Conservation (phyloP, 1,140 invertebrate genomes). For the Polypedilum vanderplanki region DNA sequence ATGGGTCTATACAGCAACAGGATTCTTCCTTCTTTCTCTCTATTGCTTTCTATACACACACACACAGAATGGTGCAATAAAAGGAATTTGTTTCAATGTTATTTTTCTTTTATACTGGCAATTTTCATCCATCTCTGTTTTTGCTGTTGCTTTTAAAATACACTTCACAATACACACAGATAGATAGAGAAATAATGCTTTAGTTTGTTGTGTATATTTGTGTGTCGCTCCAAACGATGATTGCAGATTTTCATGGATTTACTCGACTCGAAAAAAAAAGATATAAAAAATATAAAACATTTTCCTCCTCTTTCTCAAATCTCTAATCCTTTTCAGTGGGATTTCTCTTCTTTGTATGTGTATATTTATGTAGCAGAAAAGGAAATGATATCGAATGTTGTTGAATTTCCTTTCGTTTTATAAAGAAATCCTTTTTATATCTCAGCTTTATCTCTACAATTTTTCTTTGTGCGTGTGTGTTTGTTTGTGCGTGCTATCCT, state of each 20-base stretch:
- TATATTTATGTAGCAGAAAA: not conserved
- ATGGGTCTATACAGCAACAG: not conserved
- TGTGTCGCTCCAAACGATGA: constrained; percentile 11
- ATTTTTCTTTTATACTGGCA: not conserved
- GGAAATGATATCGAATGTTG: too few species aligned
- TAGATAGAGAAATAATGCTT: not conserved
- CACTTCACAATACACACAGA: not conserved
- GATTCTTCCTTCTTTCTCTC: not conserved
- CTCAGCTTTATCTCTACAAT: too few species aligned
- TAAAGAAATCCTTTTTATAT: too few species aligned
- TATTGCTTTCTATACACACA: not conserved
- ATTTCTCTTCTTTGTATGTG: not conserved
- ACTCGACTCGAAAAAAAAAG: not conserved
- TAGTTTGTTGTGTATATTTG: constrained; percentile 3
- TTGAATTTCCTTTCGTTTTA: too few species aligned
- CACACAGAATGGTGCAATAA: not conserved
- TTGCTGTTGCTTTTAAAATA: not conserved
- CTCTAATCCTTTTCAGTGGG: constrained; percentile 25
- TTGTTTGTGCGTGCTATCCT: too few species aligned
- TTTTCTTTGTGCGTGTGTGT: too few species aligned
- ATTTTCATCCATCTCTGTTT: not conserved
- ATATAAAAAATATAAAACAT: not conserved
- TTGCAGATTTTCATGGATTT: constrained; percentile 29
- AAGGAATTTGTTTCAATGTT: constrained; percentile 20
- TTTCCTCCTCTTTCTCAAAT: constrained; percentile 21